Evolutionary conservation across 1,140 invertebrate species (phyloP), one percentile per base, ranked within the genome.

Genomic region (Zaprionus inermis): DNA sequence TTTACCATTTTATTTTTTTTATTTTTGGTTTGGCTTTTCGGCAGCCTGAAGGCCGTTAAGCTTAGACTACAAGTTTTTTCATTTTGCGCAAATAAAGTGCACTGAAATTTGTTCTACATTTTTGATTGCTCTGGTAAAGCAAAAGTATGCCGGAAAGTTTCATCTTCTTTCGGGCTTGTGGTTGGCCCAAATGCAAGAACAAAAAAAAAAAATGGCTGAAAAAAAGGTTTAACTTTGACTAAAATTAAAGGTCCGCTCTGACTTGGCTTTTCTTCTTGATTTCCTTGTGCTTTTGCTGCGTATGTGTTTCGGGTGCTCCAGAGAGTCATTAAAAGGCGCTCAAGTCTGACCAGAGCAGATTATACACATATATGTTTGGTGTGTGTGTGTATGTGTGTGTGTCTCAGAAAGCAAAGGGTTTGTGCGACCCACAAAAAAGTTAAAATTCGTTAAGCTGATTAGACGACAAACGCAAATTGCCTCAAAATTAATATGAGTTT

Each of bases 371-470:
- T 30, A 20, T 36, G 10, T 36, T 16, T 32, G 7, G 7, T 11
- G n/a, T 41, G 2, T 51, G 36, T 24, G 18, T 51, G 41, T 38
- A 9, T 66, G 69, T 49, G 44, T 68, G 69, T 68, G 70, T 41
- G 68, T 68, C 59, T 79, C 79, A 57, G 73, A 72, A 69, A 9
- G 55, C 51, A 81, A 89, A 81, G 78, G 84, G 80, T 83, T 83
- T 88, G 79, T 74, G 80, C 76, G 81, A 85, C 82, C 76, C 38
- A 66, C n/a, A 24, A 72, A 79, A 76, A 61, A 46, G 72, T 67
- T 84, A 60, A 89, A 84, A 69, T 90, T 79, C 67, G 74, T 84
- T 79, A 79, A 84, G 84, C 80, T 89, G 77, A 88, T 89, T 89
- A 81, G 77, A 58, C 60, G 79, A 49, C 49, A 44, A 36, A 70